Evolutionary conservation across 2,113 vertebrate species (phyloP).

Genomic region (Lasiurus borealis): DNA sequence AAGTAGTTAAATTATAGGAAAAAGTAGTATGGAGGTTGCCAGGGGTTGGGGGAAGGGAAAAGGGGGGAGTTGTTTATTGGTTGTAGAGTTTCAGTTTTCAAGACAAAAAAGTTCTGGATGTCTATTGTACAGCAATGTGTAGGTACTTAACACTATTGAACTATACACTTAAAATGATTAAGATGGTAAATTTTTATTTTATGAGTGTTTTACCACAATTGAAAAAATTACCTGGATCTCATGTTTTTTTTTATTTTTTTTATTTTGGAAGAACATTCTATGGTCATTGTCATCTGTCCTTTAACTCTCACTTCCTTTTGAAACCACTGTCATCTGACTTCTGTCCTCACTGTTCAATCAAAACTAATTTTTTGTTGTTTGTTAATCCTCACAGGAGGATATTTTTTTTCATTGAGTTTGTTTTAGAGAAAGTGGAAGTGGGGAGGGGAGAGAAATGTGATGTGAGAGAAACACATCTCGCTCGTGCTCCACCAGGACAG

Average conservation of each 20-base stretch:
- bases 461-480: too few relatives aligned
- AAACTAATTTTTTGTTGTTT: neutral
- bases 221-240: neutral
- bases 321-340: neutral
- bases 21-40: neutral
- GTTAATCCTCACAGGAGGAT: too few relatives aligned
- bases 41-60: neutral
- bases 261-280: slow-evolving; percentile 10
- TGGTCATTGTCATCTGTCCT: neutral
- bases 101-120: neutral
- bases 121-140: neutral
- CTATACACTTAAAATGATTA: neutral
- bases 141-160: neutral
- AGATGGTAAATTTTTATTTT: neutral
- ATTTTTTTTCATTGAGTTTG: too few relatives aligned
- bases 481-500: too few relatives aligned
- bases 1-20: neutral
- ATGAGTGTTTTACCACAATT: slow-evolving; percentile 8
- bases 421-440: too few relatives aligned
- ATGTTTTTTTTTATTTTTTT: slow-evolving; percentile 2
- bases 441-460: too few relatives aligned
- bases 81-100: slow-evolving; percentile 10
- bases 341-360: neutral
- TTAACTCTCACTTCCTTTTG: neutral
- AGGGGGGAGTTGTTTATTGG: neutral